phyloP scores from a whole-genome alignment of 2,113 vertebrate species.

The Origma solitaria region DNA sequence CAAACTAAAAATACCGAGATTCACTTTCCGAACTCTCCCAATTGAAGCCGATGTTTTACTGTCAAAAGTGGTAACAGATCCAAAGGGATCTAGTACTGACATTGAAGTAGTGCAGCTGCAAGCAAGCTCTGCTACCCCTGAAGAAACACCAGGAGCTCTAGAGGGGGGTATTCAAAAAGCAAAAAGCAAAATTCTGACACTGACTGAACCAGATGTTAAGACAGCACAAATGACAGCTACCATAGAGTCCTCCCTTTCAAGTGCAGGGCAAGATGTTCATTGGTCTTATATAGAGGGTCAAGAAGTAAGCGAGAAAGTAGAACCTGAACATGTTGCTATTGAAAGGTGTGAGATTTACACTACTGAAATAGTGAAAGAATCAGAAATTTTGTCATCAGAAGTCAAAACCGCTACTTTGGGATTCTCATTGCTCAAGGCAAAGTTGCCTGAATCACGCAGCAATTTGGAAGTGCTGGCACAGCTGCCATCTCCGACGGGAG shows the following conservation, averaged over 20 bases:
- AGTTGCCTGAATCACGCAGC: constrained; percentile 42
- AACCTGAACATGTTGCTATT: not conserved
- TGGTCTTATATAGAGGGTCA: not conserved
- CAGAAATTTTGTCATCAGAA: constrained; percentile 58
- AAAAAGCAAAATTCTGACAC: not conserved
- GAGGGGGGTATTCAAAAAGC: constrained; percentile 19
- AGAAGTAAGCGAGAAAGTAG: not conserved
- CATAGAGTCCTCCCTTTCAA: not conserved
- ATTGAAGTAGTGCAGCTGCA: not conserved
- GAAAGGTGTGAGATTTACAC: not conserved
- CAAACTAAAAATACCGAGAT: constrained; percentile 61
- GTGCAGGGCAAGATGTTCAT: constrained; percentile 32
- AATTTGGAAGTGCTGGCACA: not conserved
- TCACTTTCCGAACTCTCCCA: constrained; percentile 40
- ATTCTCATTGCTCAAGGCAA: constrained; percentile 69
- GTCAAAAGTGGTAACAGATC: constrained; percentile 24
- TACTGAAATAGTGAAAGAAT: constrained; percentile 63
- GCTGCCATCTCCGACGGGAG: not conserved
- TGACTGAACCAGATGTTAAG: constrained; percentile 53
- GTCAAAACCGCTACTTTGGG: constrained; percentile 62
- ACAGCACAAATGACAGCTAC: constrained; percentile 22
- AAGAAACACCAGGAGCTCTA: not conserved
- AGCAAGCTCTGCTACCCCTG: not conserved
- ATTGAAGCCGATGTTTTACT: constrained; percentile 38
- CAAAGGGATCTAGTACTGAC: not conserved